Conservation (phyloP, 2,888 invertebrate species). For the Callosobruchus maculatus region DNA sequence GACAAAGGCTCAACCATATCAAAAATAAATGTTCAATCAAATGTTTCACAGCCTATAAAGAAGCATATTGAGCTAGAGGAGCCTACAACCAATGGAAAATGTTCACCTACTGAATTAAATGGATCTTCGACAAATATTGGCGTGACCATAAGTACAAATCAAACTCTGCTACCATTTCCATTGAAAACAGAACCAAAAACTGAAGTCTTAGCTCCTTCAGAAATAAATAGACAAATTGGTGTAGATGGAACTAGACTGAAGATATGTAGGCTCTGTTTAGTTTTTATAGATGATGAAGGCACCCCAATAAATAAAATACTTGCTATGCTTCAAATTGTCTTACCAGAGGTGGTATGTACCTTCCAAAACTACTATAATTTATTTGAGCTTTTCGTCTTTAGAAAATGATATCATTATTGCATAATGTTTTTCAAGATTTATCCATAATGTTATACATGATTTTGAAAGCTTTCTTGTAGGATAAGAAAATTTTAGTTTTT, state of each 20-base stretch:
- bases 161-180: neutral
- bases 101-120: neutral
- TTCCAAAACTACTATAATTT: no score
- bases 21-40: neutral
- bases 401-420: no score
- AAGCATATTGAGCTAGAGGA: neutral
- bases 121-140: neutral
- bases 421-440: no score
- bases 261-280: constrained; percentile 23
- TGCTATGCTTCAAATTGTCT: constrained; percentile 23
- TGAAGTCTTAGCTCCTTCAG: neutral
- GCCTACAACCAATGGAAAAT: neutral
- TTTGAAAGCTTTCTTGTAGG: no score
- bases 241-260: constrained; percentile 14
- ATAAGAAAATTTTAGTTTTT: no score
- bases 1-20: neutral
- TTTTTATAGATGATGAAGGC: constrained; percentile 20
- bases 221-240: neutral
- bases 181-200: neutral
- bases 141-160: neutral
- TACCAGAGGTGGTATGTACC: constrained; percentile 23
- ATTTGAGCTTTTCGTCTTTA: no score
- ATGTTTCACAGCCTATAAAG: neutral
- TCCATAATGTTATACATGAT: no score
- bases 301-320: constrained; percentile 16